Evolutionary conservation across 1,140 invertebrate species (phyloP).

Genomic region (Cotesia vestalis): DNA sequence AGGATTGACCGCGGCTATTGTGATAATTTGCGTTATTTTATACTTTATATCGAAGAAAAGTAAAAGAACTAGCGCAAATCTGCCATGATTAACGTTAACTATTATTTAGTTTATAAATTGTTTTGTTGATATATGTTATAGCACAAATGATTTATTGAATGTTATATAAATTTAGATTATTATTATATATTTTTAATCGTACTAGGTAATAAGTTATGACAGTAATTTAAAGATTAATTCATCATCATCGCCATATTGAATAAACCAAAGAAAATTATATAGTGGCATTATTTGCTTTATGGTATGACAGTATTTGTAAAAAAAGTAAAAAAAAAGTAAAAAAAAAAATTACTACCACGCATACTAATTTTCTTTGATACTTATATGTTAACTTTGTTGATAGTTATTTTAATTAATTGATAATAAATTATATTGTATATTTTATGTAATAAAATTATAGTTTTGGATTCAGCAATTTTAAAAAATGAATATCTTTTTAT

Average conservation of each 20-base stretch:
- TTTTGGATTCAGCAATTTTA: too few species aligned
- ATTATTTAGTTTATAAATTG: neutral
- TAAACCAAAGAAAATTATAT: slow-evolving; percentile 4
- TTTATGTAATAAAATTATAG: neutral
- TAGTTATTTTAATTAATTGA: too few species aligned
- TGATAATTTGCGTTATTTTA: slow-evolving; percentile 11
- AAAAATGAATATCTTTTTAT: slow-evolving; percentile 7
- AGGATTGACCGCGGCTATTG: slow-evolving; percentile 21
- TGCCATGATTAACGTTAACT: neutral
- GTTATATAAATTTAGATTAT: too few species aligned
- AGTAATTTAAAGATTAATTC: too few species aligned
- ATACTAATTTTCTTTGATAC: neutral
- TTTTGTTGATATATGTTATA: slow-evolving; percentile 1
- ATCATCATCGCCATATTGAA: neutral
- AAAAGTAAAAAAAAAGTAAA: neutral
- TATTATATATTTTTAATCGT: too few species aligned
- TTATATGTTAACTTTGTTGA: too few species aligned
- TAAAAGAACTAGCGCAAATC: slow-evolving; percentile 2
- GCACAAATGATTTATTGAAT: too few species aligned
- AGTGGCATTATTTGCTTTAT: slow-evolving; percentile 1
- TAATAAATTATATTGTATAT: too few species aligned
- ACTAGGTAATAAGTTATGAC: too few species aligned
- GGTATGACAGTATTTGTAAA: slow-evolving; percentile 2
- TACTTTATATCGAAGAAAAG: slow-evolving; percentile 10
- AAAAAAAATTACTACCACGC: neutral